Conservation (phyloP, 2,888 invertebrate genomes). For the Pocota personata region DNA sequence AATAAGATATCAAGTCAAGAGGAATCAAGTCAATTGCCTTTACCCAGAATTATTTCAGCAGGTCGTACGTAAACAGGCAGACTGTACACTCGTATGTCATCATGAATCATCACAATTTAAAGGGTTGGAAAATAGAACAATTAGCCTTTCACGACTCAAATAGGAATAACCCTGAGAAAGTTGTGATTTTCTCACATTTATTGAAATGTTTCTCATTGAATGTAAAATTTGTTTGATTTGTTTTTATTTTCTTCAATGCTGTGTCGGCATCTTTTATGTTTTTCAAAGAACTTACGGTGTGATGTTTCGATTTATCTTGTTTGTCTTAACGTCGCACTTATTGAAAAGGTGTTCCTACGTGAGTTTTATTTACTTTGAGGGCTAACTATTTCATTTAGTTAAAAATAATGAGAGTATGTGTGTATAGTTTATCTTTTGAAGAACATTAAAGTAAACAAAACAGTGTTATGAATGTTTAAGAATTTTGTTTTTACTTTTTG, state of each 20-base stretch:
- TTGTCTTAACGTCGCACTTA: not conserved
- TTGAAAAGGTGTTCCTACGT: not conserved
- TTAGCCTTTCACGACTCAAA: not conserved
- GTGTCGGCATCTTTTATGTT: slow-evolving; percentile 8
- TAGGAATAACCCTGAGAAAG: not conserved
- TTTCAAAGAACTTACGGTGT: not conserved
- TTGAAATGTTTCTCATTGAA: not conserved
- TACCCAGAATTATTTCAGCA: not conserved
- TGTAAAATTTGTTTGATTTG: not conserved
- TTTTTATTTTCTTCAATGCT: not conserved
- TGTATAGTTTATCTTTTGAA: not conserved
- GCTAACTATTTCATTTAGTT: not conserved
- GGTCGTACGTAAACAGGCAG: not conserved
- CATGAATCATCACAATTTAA: not conserved
- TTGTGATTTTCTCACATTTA: slow-evolving; percentile 1
- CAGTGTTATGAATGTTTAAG: too few species aligned
- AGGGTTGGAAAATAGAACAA: not conserved
- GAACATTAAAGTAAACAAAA: not conserved
- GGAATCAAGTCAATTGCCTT: not conserved
- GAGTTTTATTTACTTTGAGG: not conserved
- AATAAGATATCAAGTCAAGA: slow-evolving; percentile 14
- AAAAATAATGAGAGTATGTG: not conserved
- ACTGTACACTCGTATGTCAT: not conserved
- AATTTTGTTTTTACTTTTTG: too few species aligned
- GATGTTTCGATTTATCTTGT: slow-evolving; percentile 8